phyloP scores from a whole-genome alignment of 2,113 vertebrate species.

The Tachycineta bicolor region DNA sequence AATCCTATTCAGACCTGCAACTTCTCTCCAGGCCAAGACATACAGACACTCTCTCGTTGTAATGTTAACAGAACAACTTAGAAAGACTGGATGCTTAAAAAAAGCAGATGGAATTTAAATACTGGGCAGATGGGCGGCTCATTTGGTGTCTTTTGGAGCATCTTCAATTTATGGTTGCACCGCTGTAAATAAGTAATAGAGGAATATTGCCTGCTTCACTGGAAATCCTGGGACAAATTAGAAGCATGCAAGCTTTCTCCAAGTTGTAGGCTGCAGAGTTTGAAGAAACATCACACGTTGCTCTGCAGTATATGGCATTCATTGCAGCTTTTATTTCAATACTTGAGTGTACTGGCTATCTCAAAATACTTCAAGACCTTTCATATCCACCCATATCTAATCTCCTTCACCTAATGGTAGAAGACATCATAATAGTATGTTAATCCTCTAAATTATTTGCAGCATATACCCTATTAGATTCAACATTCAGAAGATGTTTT shows the following conservation, averaged over 20 bases:
- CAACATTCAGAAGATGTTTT: background rate
- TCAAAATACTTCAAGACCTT: background rate
- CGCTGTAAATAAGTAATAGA: background rate
- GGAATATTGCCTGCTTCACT: background rate
- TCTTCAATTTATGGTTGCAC: background rate
- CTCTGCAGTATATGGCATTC: background rate
- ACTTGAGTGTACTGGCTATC: background rate
- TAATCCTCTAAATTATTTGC: background rate
- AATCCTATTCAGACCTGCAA: constrained; percentile 46
- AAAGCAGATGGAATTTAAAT: background rate
- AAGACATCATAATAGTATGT: background rate
- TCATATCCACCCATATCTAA: background rate
- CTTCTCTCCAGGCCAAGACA: constrained; percentile 65
- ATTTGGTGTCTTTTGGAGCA: background rate
- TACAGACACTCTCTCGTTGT: constrained; percentile 24
- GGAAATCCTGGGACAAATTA: background rate
- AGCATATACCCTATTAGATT: background rate
- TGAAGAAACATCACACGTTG: background rate
- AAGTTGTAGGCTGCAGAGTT: background rate
- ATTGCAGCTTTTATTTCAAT: background rate
- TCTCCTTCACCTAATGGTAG: background rate
- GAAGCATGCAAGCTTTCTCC: background rate
- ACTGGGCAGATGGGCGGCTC: background rate
- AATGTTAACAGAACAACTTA: constrained; percentile 37
- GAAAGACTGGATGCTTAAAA: background rate